Evolutionary conservation across 1,140 invertebrate genomes (phyloP), one percentile per base, ranked within the genome.

Genomic region (Bilobella aurantiaca): DNA sequence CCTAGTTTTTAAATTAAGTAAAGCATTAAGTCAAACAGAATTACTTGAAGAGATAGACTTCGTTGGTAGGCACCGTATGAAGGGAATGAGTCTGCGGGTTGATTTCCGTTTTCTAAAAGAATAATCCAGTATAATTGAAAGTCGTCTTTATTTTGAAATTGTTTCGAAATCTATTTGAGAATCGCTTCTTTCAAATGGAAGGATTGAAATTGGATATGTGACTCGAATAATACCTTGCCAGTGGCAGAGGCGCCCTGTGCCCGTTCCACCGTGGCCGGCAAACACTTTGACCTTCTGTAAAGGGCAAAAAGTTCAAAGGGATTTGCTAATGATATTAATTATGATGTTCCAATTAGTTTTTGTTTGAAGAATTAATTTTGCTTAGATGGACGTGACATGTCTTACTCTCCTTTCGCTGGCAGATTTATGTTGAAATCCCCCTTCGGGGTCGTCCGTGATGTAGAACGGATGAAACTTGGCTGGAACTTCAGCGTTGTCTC

Each of bases 391-490:
- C n/a, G n/a, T n/a, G n/a, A n/a, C n/a, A n/a, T n/a, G n/a, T n/a
- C 58, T 3, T 30, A 61, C 64, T 21, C 37, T 66, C 47, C 57
- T 66, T 23, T 66, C 58, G 1, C 25, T 42, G 3, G 30, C 2
- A 1, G 84, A 87, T 75, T 95, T 93, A 76, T 92, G 86, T 64
- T 85, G 83, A 76, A 89, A 96, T 0, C 93, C 93, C 47, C 93
- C 93, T 31, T 93, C 83, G 0, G 89, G 84, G 78, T 95, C 92
- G 74, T 96, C 90, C 23, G 92, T 94, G 69, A 97, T 93, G 77
- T 96, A 96, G 78, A 97, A 91, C 3, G 93, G 93, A 81, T 97
- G 93, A 76, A 91, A 93, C 68, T 87, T 84, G 14, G 92, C 90
- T 0, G 90, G 86, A 21, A 83, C 79, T 1, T 87, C 82, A 0